phyloP scores from a whole-genome alignment of 2,113 vertebrate genomes.

The Pao palembangensis region DNA sequence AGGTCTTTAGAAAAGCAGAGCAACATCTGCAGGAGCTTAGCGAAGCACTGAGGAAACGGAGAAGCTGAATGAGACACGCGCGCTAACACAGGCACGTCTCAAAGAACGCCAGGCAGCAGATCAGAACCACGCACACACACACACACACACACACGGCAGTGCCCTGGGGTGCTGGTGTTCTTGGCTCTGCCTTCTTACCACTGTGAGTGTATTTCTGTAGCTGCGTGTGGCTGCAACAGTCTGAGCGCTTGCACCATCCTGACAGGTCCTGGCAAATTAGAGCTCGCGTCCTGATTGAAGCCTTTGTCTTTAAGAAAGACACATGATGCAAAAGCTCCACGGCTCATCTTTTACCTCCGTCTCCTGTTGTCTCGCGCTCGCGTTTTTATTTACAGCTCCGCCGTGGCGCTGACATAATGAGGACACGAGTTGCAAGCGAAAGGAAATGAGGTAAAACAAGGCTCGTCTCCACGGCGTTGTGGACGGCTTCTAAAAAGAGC shows the following conservation, averaged over 20 bases:
- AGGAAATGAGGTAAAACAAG: conserved; percentile 62
- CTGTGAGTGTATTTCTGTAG: conserved; percentile 8
- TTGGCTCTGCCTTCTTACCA: conserved; percentile 27
- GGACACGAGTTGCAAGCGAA: conserved; percentile 63
- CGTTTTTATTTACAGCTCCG: conserved; percentile 62
- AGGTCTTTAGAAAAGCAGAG: conserved; percentile 72
- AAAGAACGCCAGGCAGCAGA: conserved; percentile 32
- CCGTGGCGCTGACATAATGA: conserved; percentile 60
- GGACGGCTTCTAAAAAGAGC: conserved; percentile 56
- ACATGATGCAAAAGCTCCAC: conserved; percentile 32
- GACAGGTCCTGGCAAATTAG: conserved; percentile 57
- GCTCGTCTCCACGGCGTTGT: conserved; percentile 29
- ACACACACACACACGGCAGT: conserved; percentile 22
- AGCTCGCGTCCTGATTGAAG: conserved; percentile 45
- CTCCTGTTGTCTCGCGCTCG: conserved; percentile 40
- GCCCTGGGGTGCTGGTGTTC: conserved; percentile 38
- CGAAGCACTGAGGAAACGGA: conserved; percentile 59
- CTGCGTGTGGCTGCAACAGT: background rate
- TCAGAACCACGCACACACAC: conserved; percentile 37
- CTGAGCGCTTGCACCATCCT: conserved; percentile 36
- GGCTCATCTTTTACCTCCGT: conserved; percentile 25
- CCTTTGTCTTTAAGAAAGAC: conserved; percentile 40
- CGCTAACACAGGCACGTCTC: conserved; percentile 40
- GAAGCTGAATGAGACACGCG: conserved; percentile 56
- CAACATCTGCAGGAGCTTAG: conserved; percentile 75